Evolutionary conservation across 2,888 invertebrate species (phyloP), one percentile per base, ranked within the genome.

Genomic region (Ochropleura plecta): DNA sequence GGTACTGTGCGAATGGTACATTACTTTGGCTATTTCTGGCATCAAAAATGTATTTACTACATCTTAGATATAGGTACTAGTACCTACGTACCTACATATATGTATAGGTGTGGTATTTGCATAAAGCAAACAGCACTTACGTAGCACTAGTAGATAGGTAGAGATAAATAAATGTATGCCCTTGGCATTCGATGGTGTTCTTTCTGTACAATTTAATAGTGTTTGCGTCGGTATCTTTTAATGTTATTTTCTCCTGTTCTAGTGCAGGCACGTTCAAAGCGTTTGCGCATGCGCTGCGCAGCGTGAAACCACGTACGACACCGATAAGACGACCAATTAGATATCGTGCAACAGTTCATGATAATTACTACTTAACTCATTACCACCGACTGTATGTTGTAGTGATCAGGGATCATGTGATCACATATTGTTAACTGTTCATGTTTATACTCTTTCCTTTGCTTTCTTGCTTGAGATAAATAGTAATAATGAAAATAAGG

Each of bases 21-120:
- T 76, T 76, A 76, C 65, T 81, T 78, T 78, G 78, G 60, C 76
- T 84, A 84, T 79, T 86, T 82, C 78, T 83, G 78, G 76, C 69
- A 78, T 64, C 79, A 79, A 81, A 82, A 81, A 79, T 76, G 59
- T 67, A 71, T 82, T 78, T 79, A 81, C 69, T 70, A 71, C 55
- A 80, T 65, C 55, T 65, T 55, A 44, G 48, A 64, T 69, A 3
- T 30, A 30, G 30, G 30, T 30, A 30, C 30, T 30, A 30, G 55
- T 82, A 70, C 51, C 60, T 49, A 55, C 30, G 49, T 75, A 40
- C 16, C 7, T 55, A 30, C 7, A 65, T 0, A 30, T 42, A 40
- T 59, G 48, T 75, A 75, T 66, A 5, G 51, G 10, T 62, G 51
- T 59, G 62, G 48, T 80, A 64, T 83, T 81, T 79, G 66, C 79